Conservation (phyloP, 2,888 invertebrate species). For the Aphodius granarius region DNA sequence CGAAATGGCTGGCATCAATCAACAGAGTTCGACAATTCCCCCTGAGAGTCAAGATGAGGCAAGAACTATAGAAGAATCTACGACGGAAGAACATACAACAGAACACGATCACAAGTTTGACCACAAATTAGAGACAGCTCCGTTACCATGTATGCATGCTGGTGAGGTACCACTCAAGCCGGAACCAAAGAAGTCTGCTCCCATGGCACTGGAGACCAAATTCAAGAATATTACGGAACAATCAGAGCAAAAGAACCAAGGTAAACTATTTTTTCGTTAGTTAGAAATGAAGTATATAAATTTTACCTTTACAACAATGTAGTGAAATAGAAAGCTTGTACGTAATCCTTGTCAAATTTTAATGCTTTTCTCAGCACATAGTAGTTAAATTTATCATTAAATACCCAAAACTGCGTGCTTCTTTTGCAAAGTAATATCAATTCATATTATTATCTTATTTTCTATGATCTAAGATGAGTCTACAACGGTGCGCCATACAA, state of each 20-base stretch:
- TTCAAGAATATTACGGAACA: too few species aligned
- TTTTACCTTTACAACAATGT: too few species aligned
- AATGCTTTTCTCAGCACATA: too few species aligned
- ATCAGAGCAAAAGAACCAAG: too few species aligned
- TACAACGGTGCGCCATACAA: constrained; percentile 2
- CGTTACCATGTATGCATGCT: neutral
- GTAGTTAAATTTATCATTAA: too few species aligned
- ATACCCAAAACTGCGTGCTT: neutral
- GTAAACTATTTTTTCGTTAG: too few species aligned
- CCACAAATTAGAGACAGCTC: neutral
- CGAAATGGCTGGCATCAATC: neutral
- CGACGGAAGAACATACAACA: neutral
- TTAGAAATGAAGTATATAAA: too few species aligned
- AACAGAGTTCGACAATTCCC: neutral
- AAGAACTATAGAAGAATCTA: neutral
- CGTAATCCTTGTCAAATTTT: too few species aligned
- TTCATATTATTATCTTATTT: too few species aligned
- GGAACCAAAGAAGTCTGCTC: neutral
- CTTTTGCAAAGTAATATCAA: neutral
- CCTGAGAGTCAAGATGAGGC: neutral
- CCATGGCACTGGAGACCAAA: constrained; percentile 4
- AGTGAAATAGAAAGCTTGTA: too few species aligned
- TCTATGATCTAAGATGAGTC: constrained; percentile 1
- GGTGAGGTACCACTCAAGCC: neutral
- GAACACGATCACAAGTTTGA: neutral